phyloP scores from a whole-genome alignment of 2,888 invertebrate species.

The Scrobipalpa costella region DNA sequence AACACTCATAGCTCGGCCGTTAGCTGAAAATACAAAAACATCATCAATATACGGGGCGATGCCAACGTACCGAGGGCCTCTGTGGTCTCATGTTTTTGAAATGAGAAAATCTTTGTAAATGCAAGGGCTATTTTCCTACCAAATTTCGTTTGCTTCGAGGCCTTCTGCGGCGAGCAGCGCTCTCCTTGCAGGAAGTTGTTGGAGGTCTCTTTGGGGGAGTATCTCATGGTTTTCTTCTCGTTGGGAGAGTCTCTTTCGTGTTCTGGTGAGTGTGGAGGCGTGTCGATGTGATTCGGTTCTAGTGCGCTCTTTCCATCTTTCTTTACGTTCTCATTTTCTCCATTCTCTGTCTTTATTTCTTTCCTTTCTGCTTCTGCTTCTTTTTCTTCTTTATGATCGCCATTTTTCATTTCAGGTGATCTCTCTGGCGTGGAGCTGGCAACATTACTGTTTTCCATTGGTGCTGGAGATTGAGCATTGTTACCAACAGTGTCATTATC shows the following conservation, averaged over 20 bases:
- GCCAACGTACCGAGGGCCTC: slow-evolving; percentile 36
- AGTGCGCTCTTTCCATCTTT: slow-evolving; percentile 16
- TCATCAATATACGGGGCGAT: slow-evolving; percentile 16
- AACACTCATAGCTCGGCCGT: slow-evolving; percentile 56
- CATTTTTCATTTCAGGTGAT: not conserved
- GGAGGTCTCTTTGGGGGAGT: slow-evolving; percentile 41
- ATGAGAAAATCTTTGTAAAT: slow-evolving; percentile 43
- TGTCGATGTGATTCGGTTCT: slow-evolving; percentile 18
- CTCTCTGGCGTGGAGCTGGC: slow-evolving; percentile 45
- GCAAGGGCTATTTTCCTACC: slow-evolving; percentile 56
- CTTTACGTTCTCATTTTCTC: not conserved
- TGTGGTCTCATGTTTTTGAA: slow-evolving; percentile 32
- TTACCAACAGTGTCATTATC: not conserved
- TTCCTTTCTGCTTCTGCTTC: not conserved
- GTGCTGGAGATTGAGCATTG: not conserved
- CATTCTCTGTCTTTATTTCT: slow-evolving; percentile 25
- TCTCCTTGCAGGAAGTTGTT: slow-evolving; percentile 48
- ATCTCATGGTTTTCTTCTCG: slow-evolving; percentile 9
- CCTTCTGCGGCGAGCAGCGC: slow-evolving; percentile 32
- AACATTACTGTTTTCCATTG: slow-evolving; percentile 5
- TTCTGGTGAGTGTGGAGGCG: not conserved
- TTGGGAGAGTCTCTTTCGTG: not conserved
- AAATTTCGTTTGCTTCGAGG: slow-evolving; percentile 52
- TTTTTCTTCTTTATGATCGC: not conserved
- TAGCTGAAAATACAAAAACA: slow-evolving; percentile 53